A percentile compares a stretch with the other conserved stretches of the same genome.
These are phyloP conservation scores for Myripristis murdjan DNA, from an alignment of 2,797 vertebrate genomes.

Conservation along the genomic window DNA sequence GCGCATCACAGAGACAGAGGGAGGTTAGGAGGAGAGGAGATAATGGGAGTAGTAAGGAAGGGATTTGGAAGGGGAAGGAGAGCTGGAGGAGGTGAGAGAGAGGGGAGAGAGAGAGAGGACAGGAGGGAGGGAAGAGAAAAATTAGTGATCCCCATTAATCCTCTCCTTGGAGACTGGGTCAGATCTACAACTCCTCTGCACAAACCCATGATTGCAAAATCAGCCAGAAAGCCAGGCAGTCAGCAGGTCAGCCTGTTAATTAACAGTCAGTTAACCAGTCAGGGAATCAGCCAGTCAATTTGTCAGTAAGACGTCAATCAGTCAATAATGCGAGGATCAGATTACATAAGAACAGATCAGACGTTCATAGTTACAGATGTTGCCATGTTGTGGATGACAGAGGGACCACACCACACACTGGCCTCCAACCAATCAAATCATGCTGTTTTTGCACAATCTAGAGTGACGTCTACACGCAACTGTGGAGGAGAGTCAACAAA, in stretches of 20 bases:
- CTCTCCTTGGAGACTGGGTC: neutral
- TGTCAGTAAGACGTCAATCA: too few relatives aligned
- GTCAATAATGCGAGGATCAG: too few relatives aligned
- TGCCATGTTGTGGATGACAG: too few relatives aligned
- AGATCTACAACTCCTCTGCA: neutral
- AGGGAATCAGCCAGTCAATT: too few relatives aligned
- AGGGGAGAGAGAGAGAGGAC: neutral
- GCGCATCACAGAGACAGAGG: neutral
- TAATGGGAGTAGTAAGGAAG: neutral
- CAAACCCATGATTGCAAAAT: neutral
- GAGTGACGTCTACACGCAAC: too few relatives aligned
- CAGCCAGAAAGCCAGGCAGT: neutral
- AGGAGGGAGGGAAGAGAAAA: neutral
- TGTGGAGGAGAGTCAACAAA: too few relatives aligned
- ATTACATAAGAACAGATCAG: too few relatives aligned
- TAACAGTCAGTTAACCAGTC: too few relatives aligned
- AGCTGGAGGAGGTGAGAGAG: neutral
- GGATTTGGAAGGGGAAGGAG: neutral
- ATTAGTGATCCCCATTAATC: constrained; percentile 1
- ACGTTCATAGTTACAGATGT: too few relatives aligned
- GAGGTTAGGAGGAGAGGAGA: neutral
- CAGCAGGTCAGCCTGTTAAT: neutral
- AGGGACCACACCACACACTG: too few relatives aligned
- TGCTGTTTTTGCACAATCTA: too few relatives aligned
- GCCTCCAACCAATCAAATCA: too few relatives aligned